Conservation (phyloP, 2,797 vertebrate species). For the Labroides dimidiatus region DNA sequence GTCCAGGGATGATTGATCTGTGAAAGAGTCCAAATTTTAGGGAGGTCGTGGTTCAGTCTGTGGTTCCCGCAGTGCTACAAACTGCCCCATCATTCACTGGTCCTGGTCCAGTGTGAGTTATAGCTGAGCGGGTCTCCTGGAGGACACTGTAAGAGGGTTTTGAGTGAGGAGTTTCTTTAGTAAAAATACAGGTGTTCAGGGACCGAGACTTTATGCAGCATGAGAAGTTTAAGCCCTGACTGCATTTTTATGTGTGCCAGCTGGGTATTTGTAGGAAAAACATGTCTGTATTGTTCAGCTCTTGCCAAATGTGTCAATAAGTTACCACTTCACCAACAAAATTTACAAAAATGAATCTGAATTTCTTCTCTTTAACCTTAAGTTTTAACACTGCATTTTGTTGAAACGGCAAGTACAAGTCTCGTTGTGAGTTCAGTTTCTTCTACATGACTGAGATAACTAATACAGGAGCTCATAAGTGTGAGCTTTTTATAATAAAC, state of each 20-base stretch:
- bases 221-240: not conserved
- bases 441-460: too few relatives aligned
- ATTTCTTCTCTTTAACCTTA: too few relatives aligned
- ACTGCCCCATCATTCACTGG: conserved; percentile 17
- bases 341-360: too few relatives aligned
- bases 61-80: conserved; percentile 21
- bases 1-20: conserved; percentile 12
- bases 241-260: not conserved
- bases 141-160: not conserved
- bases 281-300: not conserved
- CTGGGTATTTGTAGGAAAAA: not conserved
- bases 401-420: too few relatives aligned
- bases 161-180: conserved; percentile 1
- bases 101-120: conserved; percentile 10
- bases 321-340: too few relatives aligned
- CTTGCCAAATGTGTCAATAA: not conserved
- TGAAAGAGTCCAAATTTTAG: conserved; percentile 9
- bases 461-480: too few relatives aligned
- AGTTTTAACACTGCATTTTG: too few relatives aligned
- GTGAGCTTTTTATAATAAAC: too few relatives aligned
- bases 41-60: conserved; percentile 9
- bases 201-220: not conserved
- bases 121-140: conserved; percentile 19
- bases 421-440: too few relatives aligned
- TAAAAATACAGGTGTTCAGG: conserved; percentile 5